Percentiles rank a stretch among this genome's conserved stretches.
phyloP scores from a whole-genome alignment of 2,113 vertebrate genomes.

The Pimephales promelas region DNA sequence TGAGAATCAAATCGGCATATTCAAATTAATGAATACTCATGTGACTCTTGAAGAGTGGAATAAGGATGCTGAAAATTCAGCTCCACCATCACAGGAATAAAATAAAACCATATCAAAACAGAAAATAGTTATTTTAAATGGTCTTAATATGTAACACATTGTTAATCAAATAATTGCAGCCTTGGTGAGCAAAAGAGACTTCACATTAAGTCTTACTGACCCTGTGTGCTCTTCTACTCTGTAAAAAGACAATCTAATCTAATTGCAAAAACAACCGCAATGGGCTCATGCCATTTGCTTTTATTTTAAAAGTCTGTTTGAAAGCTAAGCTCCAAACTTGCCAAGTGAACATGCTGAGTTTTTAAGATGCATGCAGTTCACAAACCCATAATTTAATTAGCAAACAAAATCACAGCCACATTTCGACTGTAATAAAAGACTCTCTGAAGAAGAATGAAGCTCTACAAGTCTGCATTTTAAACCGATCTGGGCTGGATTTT shows the following conservation, averaged over 20 bases:
- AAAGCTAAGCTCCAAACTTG: slow-evolving; percentile 10
- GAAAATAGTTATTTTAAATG: neutral
- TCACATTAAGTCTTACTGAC: neutral
- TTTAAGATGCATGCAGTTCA: neutral
- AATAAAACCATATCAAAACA: neutral
- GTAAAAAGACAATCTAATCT: neutral
- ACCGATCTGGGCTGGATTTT: slow-evolving; percentile 2
- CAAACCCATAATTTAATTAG: slow-evolving; percentile 20
- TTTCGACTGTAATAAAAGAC: slow-evolving; percentile 6
- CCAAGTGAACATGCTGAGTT: slow-evolving; percentile 25
- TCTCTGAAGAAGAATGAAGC: neutral
- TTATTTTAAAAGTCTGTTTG: slow-evolving; percentile 55
- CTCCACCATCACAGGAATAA: neutral
- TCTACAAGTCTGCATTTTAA: slow-evolving; percentile 19
- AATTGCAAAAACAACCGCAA: neutral
- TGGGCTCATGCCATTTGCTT: slow-evolving; percentile 56
- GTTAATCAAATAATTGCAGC: neutral
- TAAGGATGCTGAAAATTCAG: neutral
- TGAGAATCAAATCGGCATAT: too few species aligned
- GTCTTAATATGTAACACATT: neutral
- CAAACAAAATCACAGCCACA: slow-evolving; percentile 16
- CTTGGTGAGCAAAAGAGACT: neutral
- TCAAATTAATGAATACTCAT: too few species aligned
- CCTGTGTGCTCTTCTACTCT: neutral
- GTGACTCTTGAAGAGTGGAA: too few species aligned